Conservation (phyloP, 2,888 invertebrate genomes). For the Mimas tiliae region DNA sequence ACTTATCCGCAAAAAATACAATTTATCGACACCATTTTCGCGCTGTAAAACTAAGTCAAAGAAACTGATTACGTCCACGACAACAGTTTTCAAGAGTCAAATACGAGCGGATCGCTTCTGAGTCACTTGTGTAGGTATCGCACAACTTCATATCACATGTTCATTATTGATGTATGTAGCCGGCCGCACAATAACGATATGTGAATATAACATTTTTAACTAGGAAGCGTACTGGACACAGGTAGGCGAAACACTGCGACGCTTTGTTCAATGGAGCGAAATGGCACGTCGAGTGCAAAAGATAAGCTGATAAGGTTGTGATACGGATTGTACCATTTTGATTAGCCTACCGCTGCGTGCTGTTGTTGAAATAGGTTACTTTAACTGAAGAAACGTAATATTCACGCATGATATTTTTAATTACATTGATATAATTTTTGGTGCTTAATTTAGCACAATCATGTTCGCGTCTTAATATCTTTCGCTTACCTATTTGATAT, state of each 20-base stretch:
- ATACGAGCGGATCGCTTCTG: slow-evolving; percentile 43
- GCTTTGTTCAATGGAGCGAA: slow-evolving; percentile 65
- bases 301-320: slow-evolving; percentile 82
- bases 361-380: background rate
- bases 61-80: slow-evolving; percentile 26
- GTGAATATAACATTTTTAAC: slow-evolving; percentile 17
- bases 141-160: slow-evolving; percentile 31
- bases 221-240: slow-evolving; percentile 37
- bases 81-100: slow-evolving; percentile 45
- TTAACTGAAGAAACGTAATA: background rate
- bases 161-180: slow-evolving; percentile 15
- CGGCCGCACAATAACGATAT: slow-evolving; percentile 19
- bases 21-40: background rate
- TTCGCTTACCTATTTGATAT: background rate
- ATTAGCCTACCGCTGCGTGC: slow-evolving; percentile 26
- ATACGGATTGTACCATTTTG: slow-evolving; percentile 59
- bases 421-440: background rate
- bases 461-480: background rate
- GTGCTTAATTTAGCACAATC: background rate
- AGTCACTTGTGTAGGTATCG: slow-evolving; percentile 50
- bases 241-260: slow-evolving; percentile 64
- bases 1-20: background rate
- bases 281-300: slow-evolving; percentile 71
- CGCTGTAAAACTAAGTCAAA: slow-evolving; percentile 15
- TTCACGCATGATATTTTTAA: background rate